Evolutionary conservation across 2,888 invertebrate species (phyloP).

Genomic region (Beris morrisii): DNA sequence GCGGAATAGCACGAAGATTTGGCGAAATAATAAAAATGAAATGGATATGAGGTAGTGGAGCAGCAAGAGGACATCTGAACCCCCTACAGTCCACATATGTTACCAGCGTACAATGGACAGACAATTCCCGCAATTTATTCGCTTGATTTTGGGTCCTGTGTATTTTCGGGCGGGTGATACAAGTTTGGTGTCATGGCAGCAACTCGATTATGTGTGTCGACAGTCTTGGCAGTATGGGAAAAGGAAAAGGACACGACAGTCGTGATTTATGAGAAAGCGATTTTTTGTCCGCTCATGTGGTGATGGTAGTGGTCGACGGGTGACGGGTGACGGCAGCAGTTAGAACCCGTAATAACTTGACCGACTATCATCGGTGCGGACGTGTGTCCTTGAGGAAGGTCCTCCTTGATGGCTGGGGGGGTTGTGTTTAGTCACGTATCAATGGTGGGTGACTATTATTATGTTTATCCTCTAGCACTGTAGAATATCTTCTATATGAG

Average conservation of each 20-base stretch:
- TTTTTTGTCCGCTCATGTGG: not conserved
- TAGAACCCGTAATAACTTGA: slow-evolving; percentile 9
- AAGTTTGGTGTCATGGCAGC: not conserved
- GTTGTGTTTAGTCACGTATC: slow-evolving; percentile 5
- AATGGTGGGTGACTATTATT: slow-evolving; percentile 7
- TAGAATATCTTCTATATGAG: not conserved
- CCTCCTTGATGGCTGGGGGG: no score
- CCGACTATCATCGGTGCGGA: not conserved
- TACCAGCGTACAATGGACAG: no score
- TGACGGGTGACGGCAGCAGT: not conserved
- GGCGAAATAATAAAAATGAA: slow-evolving; percentile 6
- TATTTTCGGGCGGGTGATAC: no score
- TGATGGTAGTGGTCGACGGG: not conserved
- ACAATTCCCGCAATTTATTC: no score
- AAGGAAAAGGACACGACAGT: slow-evolving; percentile 4
- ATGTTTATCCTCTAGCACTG: not conserved
- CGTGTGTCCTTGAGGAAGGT: not conserved
- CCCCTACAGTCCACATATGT: no score
- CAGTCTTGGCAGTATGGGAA: not conserved
- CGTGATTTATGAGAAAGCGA: slow-evolving; percentile 12
- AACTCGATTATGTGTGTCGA: slow-evolving; percentile 8
- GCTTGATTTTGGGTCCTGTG: no score
- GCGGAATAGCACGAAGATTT: slow-evolving; percentile 5
- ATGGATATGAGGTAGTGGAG: not conserved
- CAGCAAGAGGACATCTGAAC: no score